phyloP scores from a whole-genome alignment of 1,140 invertebrate genomes.

The Orchestia grillus region DNA sequence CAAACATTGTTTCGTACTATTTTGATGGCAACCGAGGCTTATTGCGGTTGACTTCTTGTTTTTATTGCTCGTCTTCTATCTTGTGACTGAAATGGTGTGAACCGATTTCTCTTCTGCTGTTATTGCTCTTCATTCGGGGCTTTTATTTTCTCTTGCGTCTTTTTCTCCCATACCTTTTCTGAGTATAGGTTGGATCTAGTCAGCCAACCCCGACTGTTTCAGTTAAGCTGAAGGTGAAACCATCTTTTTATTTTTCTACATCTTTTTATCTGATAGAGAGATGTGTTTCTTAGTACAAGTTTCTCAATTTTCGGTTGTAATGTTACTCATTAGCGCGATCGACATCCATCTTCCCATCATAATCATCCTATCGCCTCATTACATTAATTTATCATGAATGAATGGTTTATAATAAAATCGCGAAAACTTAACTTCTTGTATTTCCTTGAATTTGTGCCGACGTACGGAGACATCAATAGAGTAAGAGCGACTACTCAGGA shows the following conservation, averaged over 20 bases:
- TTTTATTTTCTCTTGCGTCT: background rate
- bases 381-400: conserved; percentile 57
- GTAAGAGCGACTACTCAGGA: too few relatives aligned
- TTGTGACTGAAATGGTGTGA: background rate
- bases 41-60: background rate
- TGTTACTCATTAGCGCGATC: conserved; percentile 47
- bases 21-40: background rate
- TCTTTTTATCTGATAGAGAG: conserved; percentile 56
- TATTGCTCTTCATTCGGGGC: background rate
- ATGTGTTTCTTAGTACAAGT: conserved; percentile 56
- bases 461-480: too few relatives aligned
- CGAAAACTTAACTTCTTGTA: background rate
- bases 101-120: background rate
- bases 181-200: conserved; percentile 38
- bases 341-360: conserved; percentile 18
- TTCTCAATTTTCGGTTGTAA: conserved; percentile 55
- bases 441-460: background rate
- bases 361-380: conserved; percentile 51
- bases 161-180: background rate
- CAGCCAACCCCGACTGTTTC: conserved; percentile 49
- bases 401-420: conserved; percentile 47
- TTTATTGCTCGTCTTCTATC: conserved; percentile 19
- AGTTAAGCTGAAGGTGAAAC: conserved; percentile 36
- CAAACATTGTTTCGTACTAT: background rate
- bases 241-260: conserved; percentile 56